These are phyloP conservation scores for Macrosoma leucophasiata DNA, from an alignment of 2,888 invertebrate genomes.

Conservation along the genomic window DNA sequence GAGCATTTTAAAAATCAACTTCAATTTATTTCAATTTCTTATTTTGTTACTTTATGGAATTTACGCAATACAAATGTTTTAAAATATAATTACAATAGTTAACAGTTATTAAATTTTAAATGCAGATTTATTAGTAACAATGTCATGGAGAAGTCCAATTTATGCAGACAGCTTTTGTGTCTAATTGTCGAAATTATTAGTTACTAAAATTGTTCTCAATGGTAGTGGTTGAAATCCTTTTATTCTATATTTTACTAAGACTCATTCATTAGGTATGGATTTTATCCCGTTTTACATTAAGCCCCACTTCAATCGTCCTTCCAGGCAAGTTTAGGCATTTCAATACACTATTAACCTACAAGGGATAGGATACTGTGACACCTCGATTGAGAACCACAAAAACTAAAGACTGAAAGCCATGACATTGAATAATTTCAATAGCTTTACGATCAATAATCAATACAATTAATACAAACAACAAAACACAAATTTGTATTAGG, in stretches of 20 bases:
- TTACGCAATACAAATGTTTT: slow-evolving; percentile 70
- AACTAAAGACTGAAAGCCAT: slow-evolving; percentile 35
- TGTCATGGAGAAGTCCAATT: slow-evolving; percentile 62
- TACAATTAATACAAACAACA: slow-evolving; percentile 40
- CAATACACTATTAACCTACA: slow-evolving; percentile 29
- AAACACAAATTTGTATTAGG: slow-evolving; percentile 40
- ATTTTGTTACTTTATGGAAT: slow-evolving; percentile 64
- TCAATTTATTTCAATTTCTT: slow-evolving; percentile 70
- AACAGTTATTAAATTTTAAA: slow-evolving; percentile 70
- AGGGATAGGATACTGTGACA: slow-evolving; percentile 22
- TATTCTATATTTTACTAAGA: slow-evolving; percentile 46
- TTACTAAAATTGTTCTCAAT: slow-evolving; percentile 29
- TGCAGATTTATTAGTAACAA: slow-evolving; percentile 64
- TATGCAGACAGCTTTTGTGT: slow-evolving; percentile 36
- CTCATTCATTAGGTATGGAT: slow-evolving; percentile 56
- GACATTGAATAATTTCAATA: slow-evolving; percentile 51
- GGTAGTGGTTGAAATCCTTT: slow-evolving; percentile 39
- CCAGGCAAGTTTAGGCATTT: slow-evolving; percentile 69
- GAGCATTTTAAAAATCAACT: slow-evolving; percentile 67
- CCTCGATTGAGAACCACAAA: slow-evolving; percentile 23
- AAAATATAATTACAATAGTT: slow-evolving; percentile 70
- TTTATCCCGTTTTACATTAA: slow-evolving; percentile 47
- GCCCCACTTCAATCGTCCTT: slow-evolving; percentile 38
- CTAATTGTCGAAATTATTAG: slow-evolving; percentile 32
- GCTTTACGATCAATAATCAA: slow-evolving; percentile 33